Percentiles rank a stretch among this genome's conserved stretches.
These are phyloP conservation scores for Ranitomeya variabilis DNA, from an alignment of 2,113 vertebrate genomes.

Conservation along the genomic window DNA sequence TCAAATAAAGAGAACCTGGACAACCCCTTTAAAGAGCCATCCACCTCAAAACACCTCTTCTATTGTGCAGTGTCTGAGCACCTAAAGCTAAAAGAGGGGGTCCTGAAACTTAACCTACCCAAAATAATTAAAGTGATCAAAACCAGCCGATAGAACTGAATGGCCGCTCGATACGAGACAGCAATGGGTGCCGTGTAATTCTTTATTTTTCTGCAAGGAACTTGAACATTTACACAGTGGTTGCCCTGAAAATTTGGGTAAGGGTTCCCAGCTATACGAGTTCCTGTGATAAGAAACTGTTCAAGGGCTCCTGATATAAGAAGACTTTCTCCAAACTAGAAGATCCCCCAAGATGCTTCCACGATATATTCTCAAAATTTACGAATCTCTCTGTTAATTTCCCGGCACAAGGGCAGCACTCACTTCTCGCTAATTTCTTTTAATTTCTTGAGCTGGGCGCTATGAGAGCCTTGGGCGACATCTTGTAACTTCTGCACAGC, in stretches of 20 bases:
- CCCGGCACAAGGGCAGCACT: conserved; percentile 40
- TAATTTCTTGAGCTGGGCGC: conserved; percentile 78
- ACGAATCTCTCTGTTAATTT: background rate
- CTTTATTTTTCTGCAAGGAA: background rate
- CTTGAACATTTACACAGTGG: background rate
- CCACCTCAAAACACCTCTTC: too few relatives aligned
- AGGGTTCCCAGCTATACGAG: background rate
- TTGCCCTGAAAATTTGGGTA: background rate
- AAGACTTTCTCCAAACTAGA: background rate
- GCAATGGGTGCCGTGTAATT: background rate
- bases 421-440: conserved; percentile 82
- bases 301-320: background rate
- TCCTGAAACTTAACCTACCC: too few relatives aligned
- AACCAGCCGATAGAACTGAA: too few relatives aligned
- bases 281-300: background rate
- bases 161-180: too few relatives aligned
- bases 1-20: too few relatives aligned
- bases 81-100: too few relatives aligned
- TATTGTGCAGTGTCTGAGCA: too few relatives aligned
- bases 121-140: too few relatives aligned
- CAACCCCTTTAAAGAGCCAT: too few relatives aligned
- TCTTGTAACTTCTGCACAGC: conserved; percentile 77
- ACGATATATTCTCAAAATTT: background rate
- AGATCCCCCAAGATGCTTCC: background rate
- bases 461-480: conserved; percentile 72